These are phyloP conservation scores for Cacatua alba DNA, from an alignment of 2,113 vertebrate species.

Conservation along the genomic window DNA sequence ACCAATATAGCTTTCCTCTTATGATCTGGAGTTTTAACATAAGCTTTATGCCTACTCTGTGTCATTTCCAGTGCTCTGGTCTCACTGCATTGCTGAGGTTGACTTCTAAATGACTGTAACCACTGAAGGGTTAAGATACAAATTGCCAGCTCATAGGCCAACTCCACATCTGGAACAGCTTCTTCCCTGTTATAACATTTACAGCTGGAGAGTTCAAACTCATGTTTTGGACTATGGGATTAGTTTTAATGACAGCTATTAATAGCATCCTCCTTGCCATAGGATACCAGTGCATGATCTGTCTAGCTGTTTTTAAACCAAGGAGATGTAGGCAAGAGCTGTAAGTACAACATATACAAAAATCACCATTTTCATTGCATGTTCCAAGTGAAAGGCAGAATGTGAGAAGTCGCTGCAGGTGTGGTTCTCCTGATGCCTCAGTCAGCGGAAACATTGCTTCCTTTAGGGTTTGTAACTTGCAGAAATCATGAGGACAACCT, in stretches of 20 bases:
- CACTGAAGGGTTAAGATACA: no score
- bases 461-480: neutral
- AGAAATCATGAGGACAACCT: neutral
- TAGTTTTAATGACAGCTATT: neutral
- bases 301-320: neutral
- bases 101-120: no score
- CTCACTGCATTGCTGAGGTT: no score
- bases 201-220: no score
- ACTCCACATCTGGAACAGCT: no score
- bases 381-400: neutral
- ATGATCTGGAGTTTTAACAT: no score
- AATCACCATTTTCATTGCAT: neutral
- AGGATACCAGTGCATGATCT: neutral
- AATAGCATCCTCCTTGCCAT: neutral
- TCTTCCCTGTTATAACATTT: no score
- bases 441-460: rapidly evolving
- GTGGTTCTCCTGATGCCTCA: neutral
- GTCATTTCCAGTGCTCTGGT: no score
- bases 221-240: no score
- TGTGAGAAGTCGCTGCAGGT: neutral
- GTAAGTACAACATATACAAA: neutral
- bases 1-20: no score
- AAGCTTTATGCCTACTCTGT: no score
- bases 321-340: neutral
- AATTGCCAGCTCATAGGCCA: no score